Base-by-base conservation (phyloP, 2,888 invertebrate species). In the Cephonodes hylas region DNA sequence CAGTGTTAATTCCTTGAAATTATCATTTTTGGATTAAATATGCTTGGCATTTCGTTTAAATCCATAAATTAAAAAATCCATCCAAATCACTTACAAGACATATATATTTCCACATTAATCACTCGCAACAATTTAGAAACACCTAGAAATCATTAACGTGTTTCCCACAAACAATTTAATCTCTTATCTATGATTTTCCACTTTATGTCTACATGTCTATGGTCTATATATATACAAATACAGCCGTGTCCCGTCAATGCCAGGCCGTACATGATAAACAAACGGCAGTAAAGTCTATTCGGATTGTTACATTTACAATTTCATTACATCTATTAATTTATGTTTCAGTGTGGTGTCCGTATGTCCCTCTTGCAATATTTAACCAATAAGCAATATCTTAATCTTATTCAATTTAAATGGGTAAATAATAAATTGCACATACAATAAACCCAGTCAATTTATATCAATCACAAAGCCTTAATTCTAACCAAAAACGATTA, bases 181-280 rank as follows among this genome's bases (percentile, higher is more conserved):
- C 23, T 58, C 42, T 20, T 31, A 59, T 45, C 18, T 20, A 31
- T 20, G 13, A 15, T 31, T 31, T n/a, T 15, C 27, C n/a, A n/a
- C n/a, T n/a, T n/a, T n/a, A n/a, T n/a, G n/a, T 59, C 20, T 31
- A 58, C 18, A 10, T 34, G 42, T 22, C 44, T 31, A 31, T 59
- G 59, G 31, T 31, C 27, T 13, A 59, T 44, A 44, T 44, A 44
- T 45, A 59, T 44, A 45, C 59, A 59, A 31, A 42, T 58, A 38
- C 38, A 13, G 38, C 31, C 8, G 45, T 31, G 45, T 44, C 31
- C 20, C 25, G 13, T 25, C 25, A n/a, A n/a, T 38, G 38, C 38
- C 38, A n/a, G n/a, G n/a, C 13, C 15, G 27, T n/a, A n/a, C n/a
- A n/a, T 1, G 8, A n/a, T 15, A 27, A 15, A 48, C 25, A 15